Conservation (phyloP, 1,140 invertebrate genomes). For the Onthophagus taurus region DNA sequence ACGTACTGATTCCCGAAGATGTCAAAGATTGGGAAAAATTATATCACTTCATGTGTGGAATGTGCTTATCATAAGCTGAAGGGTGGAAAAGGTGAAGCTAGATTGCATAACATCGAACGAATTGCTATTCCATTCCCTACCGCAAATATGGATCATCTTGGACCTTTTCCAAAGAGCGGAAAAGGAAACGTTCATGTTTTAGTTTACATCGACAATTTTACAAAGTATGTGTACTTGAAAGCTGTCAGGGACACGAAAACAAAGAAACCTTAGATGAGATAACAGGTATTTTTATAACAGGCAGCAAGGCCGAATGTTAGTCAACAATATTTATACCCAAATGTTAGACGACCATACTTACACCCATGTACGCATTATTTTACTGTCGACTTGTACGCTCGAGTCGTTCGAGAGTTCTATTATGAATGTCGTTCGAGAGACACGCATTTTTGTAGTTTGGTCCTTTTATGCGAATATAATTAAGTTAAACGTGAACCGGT, state of each 20-base stretch:
- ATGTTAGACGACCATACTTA: too few species aligned
- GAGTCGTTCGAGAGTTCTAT: too few species aligned
- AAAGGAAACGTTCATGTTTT: background rate
- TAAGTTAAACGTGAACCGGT: too few species aligned
- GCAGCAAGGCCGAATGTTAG: too few species aligned
- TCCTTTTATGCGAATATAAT: too few species aligned
- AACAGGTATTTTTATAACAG: too few species aligned
- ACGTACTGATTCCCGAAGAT: background rate
- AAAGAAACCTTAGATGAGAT: background rate
- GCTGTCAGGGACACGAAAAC: background rate
- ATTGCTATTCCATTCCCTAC: constrained; percentile 1
- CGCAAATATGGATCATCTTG: background rate
- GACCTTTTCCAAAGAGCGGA: constrained; percentile 2
- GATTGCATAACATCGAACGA: constrained; percentile 28
- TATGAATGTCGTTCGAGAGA: too few species aligned
- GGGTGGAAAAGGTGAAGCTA: background rate
- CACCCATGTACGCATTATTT: too few species aligned
- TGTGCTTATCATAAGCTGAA: constrained; percentile 1
- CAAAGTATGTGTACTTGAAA: too few species aligned
- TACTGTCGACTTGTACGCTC: too few species aligned
- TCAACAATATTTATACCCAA: too few species aligned
- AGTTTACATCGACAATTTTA: background rate
- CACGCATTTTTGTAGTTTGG: too few species aligned
- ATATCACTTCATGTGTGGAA: background rate
- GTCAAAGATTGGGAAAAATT: background rate